These are phyloP conservation scores for crab-eating macaque (Macaca fascicularis) DNA, from an alignment of 2,113 vertebrate genomes.

Conservation along the genomic window DNA sequence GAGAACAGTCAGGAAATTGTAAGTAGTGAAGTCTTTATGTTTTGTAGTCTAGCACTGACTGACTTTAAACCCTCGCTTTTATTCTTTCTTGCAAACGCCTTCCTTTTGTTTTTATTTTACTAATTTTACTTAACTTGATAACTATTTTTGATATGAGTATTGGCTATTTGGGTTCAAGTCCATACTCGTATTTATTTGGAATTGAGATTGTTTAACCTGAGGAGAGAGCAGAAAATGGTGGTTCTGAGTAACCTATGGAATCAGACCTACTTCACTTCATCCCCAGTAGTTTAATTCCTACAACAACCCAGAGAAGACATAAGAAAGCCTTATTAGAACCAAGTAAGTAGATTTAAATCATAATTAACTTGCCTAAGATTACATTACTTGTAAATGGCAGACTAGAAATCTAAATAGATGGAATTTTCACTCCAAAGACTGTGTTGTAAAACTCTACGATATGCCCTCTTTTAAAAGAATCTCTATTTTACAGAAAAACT, in stretches of 20 bases:
- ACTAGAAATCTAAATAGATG: neutral
- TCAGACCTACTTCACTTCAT: neutral
- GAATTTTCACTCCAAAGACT: neutral
- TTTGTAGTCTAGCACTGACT: neutral
- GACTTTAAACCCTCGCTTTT: neutral
- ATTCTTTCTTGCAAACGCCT: neutral
- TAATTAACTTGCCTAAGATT: neutral
- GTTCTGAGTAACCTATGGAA: neutral
- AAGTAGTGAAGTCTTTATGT: neutral
- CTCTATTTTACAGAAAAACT: neutral
- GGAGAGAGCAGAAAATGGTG: neutral
- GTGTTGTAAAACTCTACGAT: neutral
- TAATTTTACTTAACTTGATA: neutral
- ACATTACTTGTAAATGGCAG: neutral
- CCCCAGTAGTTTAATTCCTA: neutral
- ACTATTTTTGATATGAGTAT: neutral
- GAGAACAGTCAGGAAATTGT: neutral
- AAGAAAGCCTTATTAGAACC: neutral
- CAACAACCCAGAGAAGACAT: neutral
- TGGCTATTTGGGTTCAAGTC: neutral
- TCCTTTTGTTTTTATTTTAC: neutral
- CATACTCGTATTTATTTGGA: neutral
- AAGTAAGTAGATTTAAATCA: neutral
- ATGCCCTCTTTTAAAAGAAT: neutral
- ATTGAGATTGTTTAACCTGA: neutral